Evolutionary conservation across 2,888 invertebrate species (phyloP), one percentile per base, ranked within the genome.

Genomic region (Phengaris arion): DNA sequence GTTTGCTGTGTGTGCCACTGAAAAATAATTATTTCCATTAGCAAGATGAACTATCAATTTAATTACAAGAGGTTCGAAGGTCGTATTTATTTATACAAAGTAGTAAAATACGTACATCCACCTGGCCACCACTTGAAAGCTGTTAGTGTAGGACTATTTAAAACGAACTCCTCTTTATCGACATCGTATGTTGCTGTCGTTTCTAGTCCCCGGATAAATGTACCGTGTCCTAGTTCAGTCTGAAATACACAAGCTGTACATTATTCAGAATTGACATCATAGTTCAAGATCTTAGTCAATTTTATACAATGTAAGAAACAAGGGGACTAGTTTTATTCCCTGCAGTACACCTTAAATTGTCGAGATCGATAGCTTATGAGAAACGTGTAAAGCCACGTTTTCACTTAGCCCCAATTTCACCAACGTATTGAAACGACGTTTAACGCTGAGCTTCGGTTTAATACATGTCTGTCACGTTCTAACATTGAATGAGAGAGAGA

Each of bases 81-180:
- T 35, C 35, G 35, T 35, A 35, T 35, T 48, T 48, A 48, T 8
- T 22, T 45, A n/a, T 13, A 2, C 2, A 48, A 10, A 15, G n/a
- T 4, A 35, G 35, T 4, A 55, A 9, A 6, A 8, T 78, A 95
- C 97, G 95, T 92, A 98, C 98, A 95, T 82, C 97, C 96, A 52
- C 98, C 99, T 15, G 98, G 98, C 99, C 98, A 99, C 98, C 98
- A 99, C 92, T 99, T 99, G 85, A 97, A 97, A 0, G 99, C 95
- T 0, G 97, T 97, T 7, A 98, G 87, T 0, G 96, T 96, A 0
- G 99, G 99, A 77, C 97, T 97, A 85, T 98, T 95, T 12, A 99
- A 86, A 35, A 98, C 89, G 87, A 99, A 99, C 87, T 98, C 97
- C 88, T 98, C 95, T 0, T 96, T 96, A 13, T 90, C 87, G 0